phyloP scores from a whole-genome alignment of 2,113 vertebrate species.

The Symphodus melops region DNA sequence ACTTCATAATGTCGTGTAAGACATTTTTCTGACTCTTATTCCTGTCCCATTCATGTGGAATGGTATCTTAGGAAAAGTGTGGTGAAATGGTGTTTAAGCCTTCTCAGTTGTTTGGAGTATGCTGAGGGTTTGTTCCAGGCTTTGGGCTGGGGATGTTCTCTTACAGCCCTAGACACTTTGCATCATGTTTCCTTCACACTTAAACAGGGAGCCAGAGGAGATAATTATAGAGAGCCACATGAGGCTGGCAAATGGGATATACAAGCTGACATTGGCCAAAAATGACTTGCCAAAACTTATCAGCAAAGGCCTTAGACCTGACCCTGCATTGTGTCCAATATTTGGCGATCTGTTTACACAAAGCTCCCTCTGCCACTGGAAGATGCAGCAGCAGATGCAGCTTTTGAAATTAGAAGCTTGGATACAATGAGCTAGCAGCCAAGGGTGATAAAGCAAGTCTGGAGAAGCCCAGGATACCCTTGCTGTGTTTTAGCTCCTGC shows the following conservation, averaged over 20 bases:
- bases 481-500: background rate
- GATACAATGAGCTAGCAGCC: background rate
- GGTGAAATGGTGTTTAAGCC: background rate
- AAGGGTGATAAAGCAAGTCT: background rate
- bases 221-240: conserved; percentile 3
- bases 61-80: background rate
- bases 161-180: background rate
- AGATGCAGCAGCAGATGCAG: conserved; percentile 23
- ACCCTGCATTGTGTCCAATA: conserved; percentile 8
- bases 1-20: no score
- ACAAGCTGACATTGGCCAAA: background rate
- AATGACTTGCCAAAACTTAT: conserved; percentile 15
- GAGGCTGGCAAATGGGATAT: background rate
- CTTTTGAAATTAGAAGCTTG: conserved; percentile 2
- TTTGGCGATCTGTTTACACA: conserved; percentile 24
- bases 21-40: background rate
- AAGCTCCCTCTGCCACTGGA: conserved; percentile 9
- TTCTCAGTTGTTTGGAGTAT: background rate
- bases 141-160: background rate
- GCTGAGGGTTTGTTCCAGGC: background rate
- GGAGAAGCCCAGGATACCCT: background rate
- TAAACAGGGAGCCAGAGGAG: background rate
- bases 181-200: background rate
- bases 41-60: background rate
- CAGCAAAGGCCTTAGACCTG: conserved; percentile 15